Evolutionary conservation across 2,888 invertebrate genomes (phyloP), one percentile per base, ranked within the genome.

Genomic region (Diaperis boleti): DNA sequence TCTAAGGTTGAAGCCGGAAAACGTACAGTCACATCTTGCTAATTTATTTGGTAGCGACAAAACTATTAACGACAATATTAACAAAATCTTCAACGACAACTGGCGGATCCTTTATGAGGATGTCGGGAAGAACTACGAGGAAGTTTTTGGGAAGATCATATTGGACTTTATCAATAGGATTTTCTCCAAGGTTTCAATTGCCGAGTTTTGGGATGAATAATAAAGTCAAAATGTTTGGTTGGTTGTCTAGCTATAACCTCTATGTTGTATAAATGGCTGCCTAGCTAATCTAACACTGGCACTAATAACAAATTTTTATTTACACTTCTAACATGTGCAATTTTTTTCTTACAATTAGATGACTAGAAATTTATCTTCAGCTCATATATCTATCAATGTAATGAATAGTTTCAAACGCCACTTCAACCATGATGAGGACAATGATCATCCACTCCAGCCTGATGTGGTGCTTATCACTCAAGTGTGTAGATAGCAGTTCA

Each of bases 361-460:
- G n/a, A n/a, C n/a, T n/a, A n/a, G n/a, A n/a, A n/a, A n/a, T n/a
- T n/a, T n/a, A n/a, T n/a, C n/a, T n/a, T n/a, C n/a, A n/a, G n/a
- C n/a, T n/a, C 41, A 74, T 77, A 69, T 86, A 90, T 77, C 89
- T 84, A 73, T 92, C 91, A 35, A 87, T 79, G 74, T 89, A 89
- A 79, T 95, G 94, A 45, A 94, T 81, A 54, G 89, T 84, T 82
- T 95, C 95, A 81, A 95, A 94, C 65, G 86, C 88, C 10, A 98
- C 98, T 83, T 98, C 98, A 0, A 97, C 93, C 86, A 96, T 88
- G 82, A 98, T 98, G 31, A 98, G 88, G 14, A 92, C 85, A 65
- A 98, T 98, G 69, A 98, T 96, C 93, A 98, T 96, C 95, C 96
- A 95, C 81, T 98, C 98, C 0, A 98, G 85, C 0, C 96, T 86